Evolutionary conservation across 2,888 invertebrate species (phyloP).

Genomic region (Liopterus haemorrhoidalis): DNA sequence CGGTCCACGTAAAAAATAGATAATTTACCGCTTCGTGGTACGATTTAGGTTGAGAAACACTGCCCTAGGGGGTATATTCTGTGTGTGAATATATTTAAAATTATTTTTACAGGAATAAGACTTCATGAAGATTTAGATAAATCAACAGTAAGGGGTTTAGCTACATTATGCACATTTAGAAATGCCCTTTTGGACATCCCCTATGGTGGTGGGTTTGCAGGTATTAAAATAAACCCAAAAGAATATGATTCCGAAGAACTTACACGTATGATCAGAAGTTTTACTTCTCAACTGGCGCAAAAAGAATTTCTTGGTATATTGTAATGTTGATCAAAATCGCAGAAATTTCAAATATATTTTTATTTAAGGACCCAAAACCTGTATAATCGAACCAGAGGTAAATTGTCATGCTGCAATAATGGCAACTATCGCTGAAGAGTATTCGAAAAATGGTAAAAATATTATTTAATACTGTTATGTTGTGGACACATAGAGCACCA

Average conservation of each 20-base stretch:
- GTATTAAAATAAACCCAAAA: slow-evolving; percentile 38
- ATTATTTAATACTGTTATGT: slow-evolving; percentile 22
- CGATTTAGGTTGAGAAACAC: too few species aligned
- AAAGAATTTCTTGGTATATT: slow-evolving; percentile 25
- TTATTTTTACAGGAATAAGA: slow-evolving; percentile 35
- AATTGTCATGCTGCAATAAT: slow-evolving; percentile 36
- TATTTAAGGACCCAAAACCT: slow-evolving; percentile 32
- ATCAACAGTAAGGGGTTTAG: slow-evolving; percentile 40
- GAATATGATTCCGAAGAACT: slow-evolving; percentile 37
- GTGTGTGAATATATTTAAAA: slow-evolving; percentile 3
- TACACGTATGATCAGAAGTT: slow-evolving; percentile 35
- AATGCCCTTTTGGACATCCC: slow-evolving; percentile 40
- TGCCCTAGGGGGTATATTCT: not conserved
- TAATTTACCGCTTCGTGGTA: too few species aligned
- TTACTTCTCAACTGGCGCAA: slow-evolving; percentile 34
- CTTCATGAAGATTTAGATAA: slow-evolving; percentile 36
- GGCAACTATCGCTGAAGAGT: slow-evolving; percentile 31
- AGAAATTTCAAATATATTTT: not conserved
- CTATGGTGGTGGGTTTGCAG: slow-evolving; percentile 40
- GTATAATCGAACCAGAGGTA: slow-evolving; percentile 41
- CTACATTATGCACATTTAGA: slow-evolving; percentile 39
- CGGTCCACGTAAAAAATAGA: too few species aligned
- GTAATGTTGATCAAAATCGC: not conserved
- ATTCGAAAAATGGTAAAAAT: slow-evolving; percentile 27
- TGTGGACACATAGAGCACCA: too few species aligned